Base-by-base conservation (phyloP, 37 sponge, comb jelly and placozoan genomes). In the Dysidea cf. avara region DNA sequence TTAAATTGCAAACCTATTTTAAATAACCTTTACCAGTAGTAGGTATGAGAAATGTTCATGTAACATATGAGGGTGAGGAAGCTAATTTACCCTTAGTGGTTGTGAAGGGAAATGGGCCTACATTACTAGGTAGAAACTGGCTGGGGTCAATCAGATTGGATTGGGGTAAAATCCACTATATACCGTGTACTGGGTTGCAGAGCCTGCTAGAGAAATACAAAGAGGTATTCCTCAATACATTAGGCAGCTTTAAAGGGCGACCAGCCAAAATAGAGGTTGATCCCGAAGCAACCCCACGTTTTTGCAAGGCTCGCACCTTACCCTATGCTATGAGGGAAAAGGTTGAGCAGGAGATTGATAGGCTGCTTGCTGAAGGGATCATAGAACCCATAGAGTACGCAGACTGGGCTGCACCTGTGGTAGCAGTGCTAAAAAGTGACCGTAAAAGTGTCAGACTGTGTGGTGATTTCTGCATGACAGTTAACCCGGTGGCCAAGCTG, bases 401-500 rank as follows among this genome's bases (percentile, higher is more conserved):
- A n/a, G n/a, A n/a, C n/a, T n/a, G n/a, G n/a, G n/a, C n/a, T n/a
- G n/a, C n/a, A n/a, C n/a, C n/a, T n/a, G n/a, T n/a, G n/a, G n/a
- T n/a, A n/a, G n/a, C n/a, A n/a, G n/a, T n/a, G n/a, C n/a, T n/a
- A n/a, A n/a, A n/a, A n/a, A n/a, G n/a, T n/a, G n/a, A n/a, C n/a
- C n/a, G n/a, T n/a, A 35, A 28, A 24, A 40, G 47, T 18, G 71
- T 54, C 20, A 0, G 56, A 12, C 51, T 71, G 20, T 71, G 57
- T 36, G 56, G 71, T 1, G 71, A 71, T 32, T 71, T 36, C 56
- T 53, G 18, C 2, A 7, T 32, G n/a, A 71, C 71, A n/a, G 22
- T 54, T 5, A 71, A 71, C 24, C 69, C 69, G 18, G 69, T 68
- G 1, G 48, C 69, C 28, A 68, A 68, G 24, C 69, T 71, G 25